Conservation (phyloP, 2,113 vertebrate genomes). For the Lycocorax pyrrhopterus region DNA sequence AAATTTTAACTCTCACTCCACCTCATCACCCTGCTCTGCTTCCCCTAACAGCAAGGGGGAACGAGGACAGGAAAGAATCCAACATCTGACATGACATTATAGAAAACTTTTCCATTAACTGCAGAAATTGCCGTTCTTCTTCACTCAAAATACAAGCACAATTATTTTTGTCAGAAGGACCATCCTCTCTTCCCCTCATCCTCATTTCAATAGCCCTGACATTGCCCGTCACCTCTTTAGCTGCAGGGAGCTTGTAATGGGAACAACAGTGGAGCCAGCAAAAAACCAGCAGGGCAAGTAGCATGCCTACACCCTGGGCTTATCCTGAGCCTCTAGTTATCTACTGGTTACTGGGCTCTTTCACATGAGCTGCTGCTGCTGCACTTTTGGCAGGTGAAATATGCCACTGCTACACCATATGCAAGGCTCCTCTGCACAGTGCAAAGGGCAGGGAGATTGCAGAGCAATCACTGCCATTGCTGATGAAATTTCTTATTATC, state of each 20-base stretch:
- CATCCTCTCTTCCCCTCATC: background rate
- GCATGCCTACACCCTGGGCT: background rate
- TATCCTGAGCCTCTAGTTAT: background rate
- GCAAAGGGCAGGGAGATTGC: background rate
- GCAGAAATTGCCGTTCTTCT: background rate
- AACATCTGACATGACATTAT: background rate
- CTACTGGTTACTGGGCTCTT: background rate
- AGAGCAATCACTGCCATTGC: background rate
- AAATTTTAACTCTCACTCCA: background rate
- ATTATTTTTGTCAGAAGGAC: background rate
- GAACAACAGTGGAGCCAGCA: background rate
- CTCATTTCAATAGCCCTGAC: background rate
- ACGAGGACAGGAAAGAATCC: background rate
- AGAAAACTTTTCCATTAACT: background rate
- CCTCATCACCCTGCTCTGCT: background rate
- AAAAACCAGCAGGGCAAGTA: background rate
- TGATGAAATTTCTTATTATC: background rate
- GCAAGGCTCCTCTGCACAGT: background rate
- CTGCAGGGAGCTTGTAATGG: background rate
- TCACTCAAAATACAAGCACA: background rate
- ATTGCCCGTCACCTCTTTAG: background rate
- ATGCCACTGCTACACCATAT: background rate
- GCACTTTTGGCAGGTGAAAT: background rate
- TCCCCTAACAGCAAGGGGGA: background rate
- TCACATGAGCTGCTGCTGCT: background rate